These are phyloP conservation scores for Noctilio leporinus DNA, from an alignment of 2,113 vertebrate genomes.

Conservation along the genomic window DNA sequence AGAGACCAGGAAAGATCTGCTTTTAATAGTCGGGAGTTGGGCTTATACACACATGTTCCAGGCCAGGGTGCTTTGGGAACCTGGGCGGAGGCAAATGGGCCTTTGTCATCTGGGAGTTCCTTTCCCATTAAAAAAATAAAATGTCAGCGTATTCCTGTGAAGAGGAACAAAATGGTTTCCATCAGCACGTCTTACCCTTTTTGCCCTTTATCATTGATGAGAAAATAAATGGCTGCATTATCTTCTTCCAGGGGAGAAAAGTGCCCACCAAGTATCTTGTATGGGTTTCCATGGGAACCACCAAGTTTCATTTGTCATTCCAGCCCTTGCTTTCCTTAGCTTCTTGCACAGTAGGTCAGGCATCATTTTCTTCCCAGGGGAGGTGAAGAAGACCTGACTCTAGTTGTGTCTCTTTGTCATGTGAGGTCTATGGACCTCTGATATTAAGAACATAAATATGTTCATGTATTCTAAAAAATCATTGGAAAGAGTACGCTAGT, in stretches of 20 bases:
- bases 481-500: neutral
- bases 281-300: accelerated
- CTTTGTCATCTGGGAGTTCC: neutral
- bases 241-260: neutral
- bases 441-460: neutral
- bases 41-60: neutral
- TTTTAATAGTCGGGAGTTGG: accelerated
- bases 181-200: neutral
- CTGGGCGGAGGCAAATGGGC: neutral
- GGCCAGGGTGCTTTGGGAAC: neutral
- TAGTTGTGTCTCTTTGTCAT: neutral
- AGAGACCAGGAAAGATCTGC: neutral
- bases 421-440: neutral
- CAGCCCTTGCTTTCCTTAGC: accelerated
- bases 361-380: neutral
- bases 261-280: accelerated
- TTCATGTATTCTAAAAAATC: neutral
- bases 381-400: neutral
- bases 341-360: accelerated
- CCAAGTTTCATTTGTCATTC: accelerated
- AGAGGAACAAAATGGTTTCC: neutral
- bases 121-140: neutral
- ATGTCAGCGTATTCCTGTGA: neutral
- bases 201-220: neutral
- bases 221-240: neutral